phyloP scores from a whole-genome alignment of 2,888 invertebrate species.

The Lymantria dispar region DNA sequence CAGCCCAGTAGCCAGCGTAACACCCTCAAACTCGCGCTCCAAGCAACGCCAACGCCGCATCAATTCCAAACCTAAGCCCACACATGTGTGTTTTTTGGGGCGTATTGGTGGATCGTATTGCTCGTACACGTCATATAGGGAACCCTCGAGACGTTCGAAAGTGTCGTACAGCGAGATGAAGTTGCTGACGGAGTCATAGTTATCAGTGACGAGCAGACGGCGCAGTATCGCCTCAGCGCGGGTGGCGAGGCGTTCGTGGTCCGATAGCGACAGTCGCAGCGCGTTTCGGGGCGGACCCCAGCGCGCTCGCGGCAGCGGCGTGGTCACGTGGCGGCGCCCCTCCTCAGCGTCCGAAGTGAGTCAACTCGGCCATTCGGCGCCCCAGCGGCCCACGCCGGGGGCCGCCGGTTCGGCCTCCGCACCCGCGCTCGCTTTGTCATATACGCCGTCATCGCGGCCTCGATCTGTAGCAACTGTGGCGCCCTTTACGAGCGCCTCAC shows the following conservation, averaged over 20 bases:
- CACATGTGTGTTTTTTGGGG: conserved; percentile 92
- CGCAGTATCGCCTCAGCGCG: conserved; percentile 91
- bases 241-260: conserved; percentile 91
- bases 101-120: conserved; percentile 91
- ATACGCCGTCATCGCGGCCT: conserved; percentile 51
- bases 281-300: conserved; percentile 52
- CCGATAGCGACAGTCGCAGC: conserved; percentile 58
- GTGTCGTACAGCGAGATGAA: conserved; percentile 87
- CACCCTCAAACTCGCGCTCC: conserved; percentile 85
- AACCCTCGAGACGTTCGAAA: conserved; percentile 82
- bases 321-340: conserved; percentile 77
- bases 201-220: conserved; percentile 90
- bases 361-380: conserved; percentile 98
- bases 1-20: conserved; percentile 83
- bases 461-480: conserved; percentile 64
- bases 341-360: conserved; percentile 85
- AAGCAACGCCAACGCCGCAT: conserved; percentile 84
- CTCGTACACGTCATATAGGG: conserved; percentile 87
- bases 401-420: conserved; percentile 81
- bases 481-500: conserved; percentile 83
- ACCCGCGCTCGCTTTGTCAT: conserved; percentile 47
- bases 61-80: conserved; percentile 90
- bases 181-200: conserved; percentile 95
- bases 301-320: conserved; percentile 88
- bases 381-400: conserved; percentile 95